phyloP scores from a whole-genome alignment of 2,888 invertebrate genomes.

The Coelinius sp. region DNA sequence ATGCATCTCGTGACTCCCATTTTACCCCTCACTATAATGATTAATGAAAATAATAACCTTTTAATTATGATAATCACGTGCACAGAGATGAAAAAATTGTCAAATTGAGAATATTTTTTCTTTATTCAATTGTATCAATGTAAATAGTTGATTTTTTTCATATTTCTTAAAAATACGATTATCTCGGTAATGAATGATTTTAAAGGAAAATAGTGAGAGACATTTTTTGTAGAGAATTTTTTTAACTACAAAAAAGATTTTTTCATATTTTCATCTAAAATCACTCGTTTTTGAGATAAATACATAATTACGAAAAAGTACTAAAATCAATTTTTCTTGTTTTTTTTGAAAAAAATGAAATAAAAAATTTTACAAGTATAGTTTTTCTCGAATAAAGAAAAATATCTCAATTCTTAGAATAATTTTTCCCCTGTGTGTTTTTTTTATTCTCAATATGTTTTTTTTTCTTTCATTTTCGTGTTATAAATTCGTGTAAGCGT shows the following conservation, averaged over 20 bases:
- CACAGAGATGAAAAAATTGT: not conserved
- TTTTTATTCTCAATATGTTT: constrained; percentile 3
- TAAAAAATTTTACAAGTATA: not conserved
- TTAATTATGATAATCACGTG: constrained; percentile 10
- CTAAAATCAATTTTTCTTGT: too few relatives aligned
- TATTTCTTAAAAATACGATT: too few relatives aligned
- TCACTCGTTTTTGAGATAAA: too few relatives aligned
- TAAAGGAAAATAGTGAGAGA: too few relatives aligned
- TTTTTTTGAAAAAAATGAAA: constrained; percentile 3
- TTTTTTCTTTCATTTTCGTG: not conserved
- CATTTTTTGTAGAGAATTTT: too few relatives aligned
- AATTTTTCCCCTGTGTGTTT: constrained; percentile 16
- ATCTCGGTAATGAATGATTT: too few relatives aligned
- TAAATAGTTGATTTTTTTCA: too few relatives aligned
- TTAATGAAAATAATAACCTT: not conserved
- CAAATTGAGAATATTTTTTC: not conserved
- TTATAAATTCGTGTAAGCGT: not conserved
- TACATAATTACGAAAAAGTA: too few relatives aligned
- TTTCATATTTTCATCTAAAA: too few relatives aligned
- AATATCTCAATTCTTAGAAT: constrained; percentile 29
- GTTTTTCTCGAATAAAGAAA: constrained; percentile 5
- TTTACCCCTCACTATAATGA: constrained; percentile 27
- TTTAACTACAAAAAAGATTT: too few relatives aligned
- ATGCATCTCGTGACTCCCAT: constrained; percentile 39
- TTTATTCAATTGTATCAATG: not conserved